Evolutionary conservation across 2,888 invertebrate genomes (phyloP), one percentile per base, ranked within the genome.

Genomic region (Euphydryas editha): DNA sequence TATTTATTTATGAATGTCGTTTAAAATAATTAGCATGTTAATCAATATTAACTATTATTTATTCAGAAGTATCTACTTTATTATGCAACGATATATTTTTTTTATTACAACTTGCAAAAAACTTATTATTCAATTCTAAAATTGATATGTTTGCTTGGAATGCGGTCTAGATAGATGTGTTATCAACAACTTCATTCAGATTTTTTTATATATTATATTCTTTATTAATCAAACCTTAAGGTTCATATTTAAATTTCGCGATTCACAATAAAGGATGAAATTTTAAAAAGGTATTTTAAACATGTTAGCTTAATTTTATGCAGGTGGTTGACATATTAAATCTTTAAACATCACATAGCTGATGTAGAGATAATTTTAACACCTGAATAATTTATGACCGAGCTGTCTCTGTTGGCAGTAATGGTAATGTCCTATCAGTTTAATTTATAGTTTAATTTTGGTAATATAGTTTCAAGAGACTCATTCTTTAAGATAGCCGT

Each of bases 401-500:
- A 56, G 58, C 46, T 57, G 67, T 61, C 62, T 68, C 18, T 54
- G 61, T 56, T 66, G 61, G 67, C 65, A 69, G 69, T 67, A 71
- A 70, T 65, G 54, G 68, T 70, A 63, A 70, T 62, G 68, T 68
- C 46, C 67, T 65, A 67, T 71, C 69, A 69, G 36, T 65, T 54
- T 69, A 65, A 71, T 71, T 71, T 69, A 71, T 71, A 65, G 71
- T 67, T 67, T 69, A 69, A 67, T 69, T 71, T 71, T 59, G 60
- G 67, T 67, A 69, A 65, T 46, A 57, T 51, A 62, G 59, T 61
- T 46, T 44, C 57, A 65, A 68, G 68, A 61, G 36, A 62, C 65
- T 67, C 56, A 62, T 65, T 69, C 65, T 67, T 67, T 70, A 65
- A 63, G 62, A 67, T 67, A 69, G 62, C 37, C 59, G 70, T 70